Percentiles rank a stretch among this genome's conserved stretches.
phyloP scores from a whole-genome alignment of 2,888 invertebrate genomes.

The Macaria liturata region DNA sequence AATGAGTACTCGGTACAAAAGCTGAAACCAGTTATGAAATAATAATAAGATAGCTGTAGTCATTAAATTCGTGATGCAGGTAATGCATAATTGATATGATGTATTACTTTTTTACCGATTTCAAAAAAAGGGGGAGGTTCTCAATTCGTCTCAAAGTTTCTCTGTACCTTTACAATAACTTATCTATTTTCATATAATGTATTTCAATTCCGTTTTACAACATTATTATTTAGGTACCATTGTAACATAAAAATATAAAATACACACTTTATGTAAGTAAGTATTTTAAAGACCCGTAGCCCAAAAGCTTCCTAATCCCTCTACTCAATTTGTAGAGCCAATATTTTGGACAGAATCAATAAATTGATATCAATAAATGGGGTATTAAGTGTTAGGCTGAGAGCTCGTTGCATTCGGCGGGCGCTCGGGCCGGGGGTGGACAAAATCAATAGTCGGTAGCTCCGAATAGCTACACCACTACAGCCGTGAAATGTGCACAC shows the following conservation, averaged over 20 bases:
- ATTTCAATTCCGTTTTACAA: background rate
- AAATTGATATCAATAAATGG: slow-evolving; percentile 68
- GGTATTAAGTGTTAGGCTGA: slow-evolving; percentile 58
- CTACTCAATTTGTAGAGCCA: slow-evolving; percentile 24
- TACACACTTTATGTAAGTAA: no score
- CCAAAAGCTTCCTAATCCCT: background rate
- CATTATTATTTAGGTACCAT: no score
- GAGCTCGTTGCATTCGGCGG: slow-evolving; percentile 63
- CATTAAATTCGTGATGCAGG: no score
- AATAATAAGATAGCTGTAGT: background rate
- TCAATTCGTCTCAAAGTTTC: no score
- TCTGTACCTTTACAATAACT: no score
- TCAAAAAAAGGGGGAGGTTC: no score
- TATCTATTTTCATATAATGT: background rate
- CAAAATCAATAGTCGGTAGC: slow-evolving; percentile 80
- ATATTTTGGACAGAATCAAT: slow-evolving; percentile 54
- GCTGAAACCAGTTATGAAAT: background rate
- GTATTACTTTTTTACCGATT: no score
- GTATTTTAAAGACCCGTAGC: no score
- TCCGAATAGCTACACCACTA: slow-evolving; percentile 69
- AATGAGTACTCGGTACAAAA: background rate
- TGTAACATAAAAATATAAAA: no score
- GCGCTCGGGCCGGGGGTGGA: slow-evolving; percentile 73
- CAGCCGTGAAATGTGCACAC: slow-evolving; percentile 71
- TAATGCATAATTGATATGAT: no score